phyloP scores from a whole-genome alignment of 2,888 invertebrate species.

The Cheilosia pagana region DNA sequence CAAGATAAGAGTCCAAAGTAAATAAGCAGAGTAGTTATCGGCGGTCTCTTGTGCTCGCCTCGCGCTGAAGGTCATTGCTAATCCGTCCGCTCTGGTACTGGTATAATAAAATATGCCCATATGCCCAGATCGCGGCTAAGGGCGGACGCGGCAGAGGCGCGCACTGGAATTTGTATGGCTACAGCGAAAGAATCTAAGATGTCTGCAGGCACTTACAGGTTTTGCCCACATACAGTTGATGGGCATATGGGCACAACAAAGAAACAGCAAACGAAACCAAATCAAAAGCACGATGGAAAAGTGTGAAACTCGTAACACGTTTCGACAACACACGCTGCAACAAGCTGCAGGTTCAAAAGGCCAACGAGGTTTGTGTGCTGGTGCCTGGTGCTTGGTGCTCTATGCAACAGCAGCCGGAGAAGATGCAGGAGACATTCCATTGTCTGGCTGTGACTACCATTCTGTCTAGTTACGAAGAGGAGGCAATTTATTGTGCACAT shows the following conservation, averaged over 20 bases:
- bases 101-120: conserved; percentile 35
- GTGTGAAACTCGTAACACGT: conserved; percentile 74
- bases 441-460: conserved; percentile 47
- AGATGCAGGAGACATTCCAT: conserved; percentile 58
- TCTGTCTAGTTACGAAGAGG: conserved; percentile 61
- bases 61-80: conserved; percentile 73
- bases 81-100: conserved; percentile 62
- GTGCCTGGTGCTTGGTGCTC: conserved; percentile 13
- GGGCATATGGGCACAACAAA: conserved; percentile 3
- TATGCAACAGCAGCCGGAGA: conserved; percentile 29
- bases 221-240: conserved; percentile 37
- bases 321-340: conserved; percentile 64
- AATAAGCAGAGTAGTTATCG: conserved; percentile 35
- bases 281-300: conserved; percentile 44
- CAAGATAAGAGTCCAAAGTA: conserved; percentile 64
- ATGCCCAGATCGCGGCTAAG: conserved; percentile 43
- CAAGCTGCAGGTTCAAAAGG: conserved; percentile 72
- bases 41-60: conserved; percentile 33
- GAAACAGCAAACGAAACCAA: conserved; percentile 20
- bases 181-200: conserved; percentile 65
- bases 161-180: conserved; percentile 67
- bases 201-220: conserved; percentile 60
- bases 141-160: conserved; percentile 9
- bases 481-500: conserved; percentile 64
- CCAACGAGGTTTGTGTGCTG: conserved; percentile 57